Percentiles rank a stretch among this genome's conserved stretches.
Evolutionary conservation across 2,113 vertebrate genomes (phyloP).

Genomic region (Myrmophylax atrothorax): DNA sequence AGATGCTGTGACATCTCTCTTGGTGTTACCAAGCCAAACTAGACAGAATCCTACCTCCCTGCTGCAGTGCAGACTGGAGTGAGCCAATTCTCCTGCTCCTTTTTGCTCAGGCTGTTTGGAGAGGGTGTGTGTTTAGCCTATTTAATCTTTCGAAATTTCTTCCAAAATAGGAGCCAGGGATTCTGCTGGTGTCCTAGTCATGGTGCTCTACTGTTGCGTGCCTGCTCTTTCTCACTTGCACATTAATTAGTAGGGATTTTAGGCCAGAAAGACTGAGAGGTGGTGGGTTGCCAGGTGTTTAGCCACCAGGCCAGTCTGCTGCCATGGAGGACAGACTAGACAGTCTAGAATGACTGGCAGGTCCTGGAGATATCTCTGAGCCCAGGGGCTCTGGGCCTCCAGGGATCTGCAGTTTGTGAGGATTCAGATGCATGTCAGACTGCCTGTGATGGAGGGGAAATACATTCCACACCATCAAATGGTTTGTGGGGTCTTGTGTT

Average conservation of each 20-base stretch:
- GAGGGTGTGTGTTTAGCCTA: not conserved
- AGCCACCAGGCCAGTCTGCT: not conserved
- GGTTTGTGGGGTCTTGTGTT: not conserved
- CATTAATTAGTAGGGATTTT: not conserved
- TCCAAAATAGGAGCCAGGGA: not conserved
- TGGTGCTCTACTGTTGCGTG: not conserved
- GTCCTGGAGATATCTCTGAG: not conserved
- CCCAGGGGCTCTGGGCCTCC: not conserved
- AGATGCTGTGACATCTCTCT: not conserved
- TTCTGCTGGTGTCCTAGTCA: not conserved
- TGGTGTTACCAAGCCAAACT: not conserved
- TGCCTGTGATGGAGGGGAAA: not conserved
- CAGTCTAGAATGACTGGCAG: not conserved
- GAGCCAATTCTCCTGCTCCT: not conserved
- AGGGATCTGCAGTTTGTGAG: not conserved
- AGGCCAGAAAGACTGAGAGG: not conserved
- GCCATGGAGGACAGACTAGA: rapidly evolving
- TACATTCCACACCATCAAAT: not conserved
- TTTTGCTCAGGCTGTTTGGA: not conserved
- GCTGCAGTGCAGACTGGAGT: not conserved
- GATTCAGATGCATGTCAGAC: not conserved
- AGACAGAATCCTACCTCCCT: not conserved
- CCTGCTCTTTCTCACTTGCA: not conserved
- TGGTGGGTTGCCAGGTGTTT: rapidly evolving
- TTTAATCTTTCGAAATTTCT: not conserved